phyloP scores from a whole-genome alignment of 2,888 invertebrate species.

The Bembecia ichneumoniformis region DNA sequence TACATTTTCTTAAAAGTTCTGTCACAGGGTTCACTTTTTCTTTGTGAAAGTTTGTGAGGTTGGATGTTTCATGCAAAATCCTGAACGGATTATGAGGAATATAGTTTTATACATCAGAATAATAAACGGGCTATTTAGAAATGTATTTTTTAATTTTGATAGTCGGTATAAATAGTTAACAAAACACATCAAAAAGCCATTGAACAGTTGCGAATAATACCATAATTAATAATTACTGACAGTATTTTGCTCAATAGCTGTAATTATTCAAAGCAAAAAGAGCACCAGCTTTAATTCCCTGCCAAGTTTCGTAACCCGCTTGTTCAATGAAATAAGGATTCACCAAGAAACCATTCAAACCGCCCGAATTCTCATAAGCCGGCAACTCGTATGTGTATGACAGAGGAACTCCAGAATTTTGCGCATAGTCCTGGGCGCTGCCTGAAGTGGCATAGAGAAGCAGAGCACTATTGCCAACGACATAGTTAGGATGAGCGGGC shows the following conservation, averaged over 20 bases:
- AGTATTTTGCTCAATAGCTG: background rate
- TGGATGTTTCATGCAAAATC: no score
- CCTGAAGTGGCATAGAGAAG: conserved; percentile 73
- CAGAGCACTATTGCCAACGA: conserved; percentile 58
- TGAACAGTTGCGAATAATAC: no score
- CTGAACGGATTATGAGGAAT: no score
- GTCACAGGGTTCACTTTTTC: no score
- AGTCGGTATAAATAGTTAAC: no score
- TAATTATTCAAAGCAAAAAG: conserved; percentile 33
- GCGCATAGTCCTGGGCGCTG: conserved; percentile 76
- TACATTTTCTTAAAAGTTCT: no score
- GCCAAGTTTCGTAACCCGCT: conserved; percentile 74
- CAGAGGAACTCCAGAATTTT: conserved; percentile 59
- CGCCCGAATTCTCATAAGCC: conserved; percentile 28
- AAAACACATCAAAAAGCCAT: no score
- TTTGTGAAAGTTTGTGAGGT: no score
- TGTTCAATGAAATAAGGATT: conserved; percentile 67
- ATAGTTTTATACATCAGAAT: no score
- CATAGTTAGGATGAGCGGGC: conserved; percentile 47
- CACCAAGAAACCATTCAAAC: conserved; percentile 65
- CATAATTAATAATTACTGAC: no score
- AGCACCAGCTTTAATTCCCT: conserved; percentile 68
- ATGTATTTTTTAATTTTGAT: no score
- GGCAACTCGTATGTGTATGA: conserved; percentile 77
- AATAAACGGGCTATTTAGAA: no score